Evolutionary conservation across 1,140 invertebrate genomes (phyloP), one percentile per base, ranked within the genome.

Genomic region (Nymphalis io): DNA sequence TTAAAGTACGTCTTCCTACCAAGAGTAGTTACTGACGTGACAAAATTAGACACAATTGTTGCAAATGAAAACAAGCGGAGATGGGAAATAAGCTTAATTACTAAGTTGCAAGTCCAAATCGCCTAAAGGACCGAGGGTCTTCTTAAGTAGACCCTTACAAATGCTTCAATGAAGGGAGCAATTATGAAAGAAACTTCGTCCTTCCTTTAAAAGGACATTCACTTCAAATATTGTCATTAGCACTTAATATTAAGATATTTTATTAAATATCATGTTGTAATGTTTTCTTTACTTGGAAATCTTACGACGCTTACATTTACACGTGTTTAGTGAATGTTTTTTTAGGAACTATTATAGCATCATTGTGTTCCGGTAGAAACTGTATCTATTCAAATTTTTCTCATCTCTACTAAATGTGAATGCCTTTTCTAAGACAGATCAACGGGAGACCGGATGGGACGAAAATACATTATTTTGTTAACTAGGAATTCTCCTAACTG

Each of bases 71-170:
- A 89, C 87, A 88, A 88, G 81, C 76, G 68, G 62, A 84, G 73
- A 70, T 66, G 70, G 82, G 82, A 89, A 91, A 91, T 91, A 84
- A 89, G 89, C 89, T 89, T 91, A 89, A 89, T 91, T 91, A 91
- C 83, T 84, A 85, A 89, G 87, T 91, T 87, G 84, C 78, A 71
- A 80, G 87, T 87, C 83, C 84, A 77, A 87, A 78, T 80, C 80
- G 78, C 75, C 84, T 74, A 79, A 79, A 86, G 87, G 83, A 78
- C 77, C 76, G 74, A 77, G 83, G 76, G 80, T 74, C 80, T 82
- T 76, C 77, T 84, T 85, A 81, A 90, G 80, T 82, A 88, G 83
- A 83, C 83, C 82, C 85, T 89, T 80, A 83, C 76, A 76, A 84
- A 78, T 86, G 81, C 84, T 88, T 82, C 84, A 85, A 83, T 82